phyloP scores from a whole-genome alignment of 2,113 vertebrate genomes.

The Trogon melanurus region DNA sequence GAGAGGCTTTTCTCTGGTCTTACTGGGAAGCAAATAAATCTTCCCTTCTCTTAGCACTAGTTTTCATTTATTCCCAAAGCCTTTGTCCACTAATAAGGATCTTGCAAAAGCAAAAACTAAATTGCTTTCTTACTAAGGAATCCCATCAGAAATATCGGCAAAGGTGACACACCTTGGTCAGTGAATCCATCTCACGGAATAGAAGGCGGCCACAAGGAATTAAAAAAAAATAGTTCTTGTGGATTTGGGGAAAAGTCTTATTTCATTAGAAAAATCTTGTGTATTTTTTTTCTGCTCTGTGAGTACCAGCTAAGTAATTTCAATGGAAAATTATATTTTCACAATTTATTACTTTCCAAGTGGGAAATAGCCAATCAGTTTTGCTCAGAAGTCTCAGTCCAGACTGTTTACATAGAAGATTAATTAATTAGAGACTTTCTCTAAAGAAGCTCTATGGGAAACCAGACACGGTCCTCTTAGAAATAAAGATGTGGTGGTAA shows the following conservation, averaged over 20 bases:
- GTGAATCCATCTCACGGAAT: background rate
- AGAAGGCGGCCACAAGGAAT: background rate
- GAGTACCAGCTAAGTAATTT: background rate
- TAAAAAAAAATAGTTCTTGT: background rate
- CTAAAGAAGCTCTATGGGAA: background rate
- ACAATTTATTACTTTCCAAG: background rate
- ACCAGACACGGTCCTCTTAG: background rate
- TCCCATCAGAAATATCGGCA: background rate
- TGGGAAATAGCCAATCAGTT: background rate
- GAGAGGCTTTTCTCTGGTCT: background rate
- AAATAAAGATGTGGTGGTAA: background rate
- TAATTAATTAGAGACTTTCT: background rate
- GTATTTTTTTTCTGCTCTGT: background rate
- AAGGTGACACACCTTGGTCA: background rate
- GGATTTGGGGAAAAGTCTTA: background rate
- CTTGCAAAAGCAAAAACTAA: background rate
- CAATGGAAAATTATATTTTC: background rate
- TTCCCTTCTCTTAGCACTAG: background rate
- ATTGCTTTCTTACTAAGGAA: background rate
- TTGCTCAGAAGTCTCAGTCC: background rate
- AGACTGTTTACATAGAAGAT: background rate
- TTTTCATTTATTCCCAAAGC: background rate
- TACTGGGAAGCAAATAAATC: background rate
- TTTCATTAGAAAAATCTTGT: background rate
- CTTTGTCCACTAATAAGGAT: background rate